Evolutionary conservation across 2,888 invertebrate genomes (phyloP), one percentile per base, ranked within the genome.

Genomic region (Unio pictorum): DNA sequence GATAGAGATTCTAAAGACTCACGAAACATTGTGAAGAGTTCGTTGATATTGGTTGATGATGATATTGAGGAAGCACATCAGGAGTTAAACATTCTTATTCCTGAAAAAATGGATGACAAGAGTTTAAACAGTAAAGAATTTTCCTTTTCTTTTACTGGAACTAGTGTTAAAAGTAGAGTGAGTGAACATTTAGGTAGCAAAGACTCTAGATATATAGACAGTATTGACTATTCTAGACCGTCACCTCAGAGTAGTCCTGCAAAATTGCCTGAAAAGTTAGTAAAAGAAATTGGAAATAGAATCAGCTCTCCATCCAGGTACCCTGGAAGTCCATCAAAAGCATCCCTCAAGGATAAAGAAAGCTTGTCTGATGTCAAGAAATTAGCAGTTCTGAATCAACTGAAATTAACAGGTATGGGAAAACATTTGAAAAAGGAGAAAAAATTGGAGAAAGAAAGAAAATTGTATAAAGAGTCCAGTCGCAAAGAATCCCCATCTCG

Each of bases 281-380:
- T 79, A 56, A 86, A 86, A 79, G 85, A 86, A 73, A 81, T 84
- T 57, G 85, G 84, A 62, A 86, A 84, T 70, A 70, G 84, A 59
- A 83, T 85, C 61, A 84, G 82, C 30, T 78, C 79, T 23, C 84
- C 84, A 59, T 74, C 82, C 60, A 84, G 82, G 67, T 81, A 82
- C 66, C 76, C 74, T 15, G 77, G 82, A 68, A 83, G 84, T 75
- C 80, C 83, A 17, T 81, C 85, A 17, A 82, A 82, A 67, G 78
- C 82, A 64, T 76, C 82, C 61, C 79, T 85, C 59, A 86, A 85
- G 78, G 80, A 79, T 57, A 79, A 83, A 65, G 84, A 84, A 62
- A 78, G 79, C 72, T 74, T 79, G 66, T 76, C 78, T 18, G 83
- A 83, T 72, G 80, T 84, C 62, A 85, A 85, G 57, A 84, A 82